Conservation (phyloP, 2,797 vertebrate species). For the Crocidura indochinensis region DNA sequence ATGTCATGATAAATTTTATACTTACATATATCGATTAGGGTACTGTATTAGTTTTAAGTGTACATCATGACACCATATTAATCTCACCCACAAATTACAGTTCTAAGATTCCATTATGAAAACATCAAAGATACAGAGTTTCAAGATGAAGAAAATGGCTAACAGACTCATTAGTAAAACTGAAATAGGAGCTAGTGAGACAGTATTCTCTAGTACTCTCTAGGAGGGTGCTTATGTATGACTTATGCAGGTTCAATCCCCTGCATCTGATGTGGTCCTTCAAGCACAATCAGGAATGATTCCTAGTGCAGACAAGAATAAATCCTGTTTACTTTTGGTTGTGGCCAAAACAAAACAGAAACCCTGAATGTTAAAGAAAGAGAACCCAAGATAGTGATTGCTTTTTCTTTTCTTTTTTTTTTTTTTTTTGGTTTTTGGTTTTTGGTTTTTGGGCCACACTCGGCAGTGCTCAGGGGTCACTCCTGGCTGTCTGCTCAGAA, state of each 20-base stretch:
- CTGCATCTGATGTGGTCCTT: too few species aligned
- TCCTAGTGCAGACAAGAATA: too few species aligned
- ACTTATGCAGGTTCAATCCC: too few species aligned
- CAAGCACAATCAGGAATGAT: too few species aligned
- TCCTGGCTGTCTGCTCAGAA: too few species aligned
- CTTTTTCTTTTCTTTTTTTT: not conserved
- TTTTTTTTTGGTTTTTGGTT: too few species aligned
- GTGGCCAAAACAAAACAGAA: not conserved
- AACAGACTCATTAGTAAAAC: not conserved
- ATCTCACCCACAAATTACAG: not conserved
- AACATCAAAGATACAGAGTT: conserved; percentile 23
- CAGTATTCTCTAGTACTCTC: too few species aligned
- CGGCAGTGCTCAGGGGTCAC: too few species aligned
- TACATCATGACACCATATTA: not conserved
- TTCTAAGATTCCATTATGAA: not conserved
- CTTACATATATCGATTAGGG: not conserved
- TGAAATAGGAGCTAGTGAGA: not conserved
- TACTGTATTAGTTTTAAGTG: not conserved
- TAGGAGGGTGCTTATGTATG: not conserved
- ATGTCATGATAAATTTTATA: not conserved
- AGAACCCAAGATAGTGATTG: too few species aligned
- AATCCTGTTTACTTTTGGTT: too few species aligned
- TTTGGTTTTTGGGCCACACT: too few species aligned
- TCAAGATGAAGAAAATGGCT: not conserved
- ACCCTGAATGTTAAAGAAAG: not conserved